Evolutionary conservation across 2,797 vertebrate species (phyloP).

Genomic region (Phaenicophaeus curvirostris): DNA sequence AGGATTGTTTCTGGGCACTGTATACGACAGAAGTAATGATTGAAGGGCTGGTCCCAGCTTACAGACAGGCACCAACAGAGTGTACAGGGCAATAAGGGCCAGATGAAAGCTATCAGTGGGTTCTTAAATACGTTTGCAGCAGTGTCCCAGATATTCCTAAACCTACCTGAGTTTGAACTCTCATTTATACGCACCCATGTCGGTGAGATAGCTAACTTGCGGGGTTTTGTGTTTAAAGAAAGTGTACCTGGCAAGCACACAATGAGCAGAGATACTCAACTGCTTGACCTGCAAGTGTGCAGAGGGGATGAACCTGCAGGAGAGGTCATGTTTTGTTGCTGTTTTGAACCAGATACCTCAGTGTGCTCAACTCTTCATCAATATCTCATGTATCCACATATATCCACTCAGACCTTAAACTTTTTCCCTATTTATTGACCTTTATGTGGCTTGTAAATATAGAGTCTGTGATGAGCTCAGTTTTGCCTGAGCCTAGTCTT

Average conservation of each 20-base stretch:
- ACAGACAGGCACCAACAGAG: not conserved
- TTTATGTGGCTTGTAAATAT: not conserved
- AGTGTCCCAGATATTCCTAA: not conserved
- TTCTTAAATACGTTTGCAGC: not conserved
- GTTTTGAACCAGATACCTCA: not conserved
- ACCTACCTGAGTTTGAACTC: not conserved
- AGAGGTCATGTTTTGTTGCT: not conserved
- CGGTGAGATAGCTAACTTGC: not conserved
- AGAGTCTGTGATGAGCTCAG: not conserved
- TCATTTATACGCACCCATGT: not conserved
- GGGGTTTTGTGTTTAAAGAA: not conserved
- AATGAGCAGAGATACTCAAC: not conserved
- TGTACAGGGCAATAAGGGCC: not conserved
- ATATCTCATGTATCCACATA: not conserved
- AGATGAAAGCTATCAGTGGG: not conserved
- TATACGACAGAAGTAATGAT: too few relatives aligned
- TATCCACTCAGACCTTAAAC: not conserved
- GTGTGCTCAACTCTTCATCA: accelerated
- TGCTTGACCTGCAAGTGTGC: not conserved
- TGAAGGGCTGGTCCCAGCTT: not conserved
- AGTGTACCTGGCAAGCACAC: not conserved
- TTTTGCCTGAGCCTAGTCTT: not conserved
- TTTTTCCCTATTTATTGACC: not conserved
- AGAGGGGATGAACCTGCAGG: not conserved
- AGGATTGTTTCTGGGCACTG: not conserved